Base-by-base conservation (phyloP, 2,888 invertebrate species). In the Brachyopa scutellaris region DNA sequence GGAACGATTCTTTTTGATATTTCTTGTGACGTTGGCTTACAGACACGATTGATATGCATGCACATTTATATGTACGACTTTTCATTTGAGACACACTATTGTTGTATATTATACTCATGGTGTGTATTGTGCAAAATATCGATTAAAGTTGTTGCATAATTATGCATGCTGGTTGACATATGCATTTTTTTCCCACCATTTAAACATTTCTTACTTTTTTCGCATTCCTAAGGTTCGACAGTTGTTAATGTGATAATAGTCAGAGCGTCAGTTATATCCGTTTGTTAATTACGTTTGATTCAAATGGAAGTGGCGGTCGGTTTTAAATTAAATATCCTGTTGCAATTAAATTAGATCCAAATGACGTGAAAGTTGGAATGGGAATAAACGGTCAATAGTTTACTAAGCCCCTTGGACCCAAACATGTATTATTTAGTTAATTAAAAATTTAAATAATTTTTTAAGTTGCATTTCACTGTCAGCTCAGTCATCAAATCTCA, bases 231-330 rank as follows among this genome's bases (percentile, higher is more conserved):
- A 38, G 57, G 31, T 31, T 21, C 23, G 61, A 40, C 38, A 57
- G 9, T 38, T 57, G 57, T n/a, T n/a, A n/a, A 33, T 61, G 31
- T 33, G 33, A 33, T 61, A 45, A 47, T 23, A 45, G n/a, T 61
- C 42, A 45, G 38, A 42, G 29, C 59, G 17, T 5, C 23, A 31
- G 4, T 21, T 11, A 45, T 61, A 61, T 61, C 42, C 31, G 61
- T 61, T 47, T 47, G 61, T 45, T 15, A 61, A 61, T 33, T 59
- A 59, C 29, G 13, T 59, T 29, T 42, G 29, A 59, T 40, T 38
- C 38, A n/a, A 15, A 38, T 23, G 23, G 36, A 55, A 38, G 1
- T 38, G 1, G 15, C 7, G 2, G 5, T n/a, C n/a, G n/a, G n/a
- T n/a, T 15, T 57, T 15, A 55, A 55, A 55, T 55, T 2, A 23